phyloP scores from a whole-genome alignment of 2,888 invertebrate genomes.

The Beris chalybata region DNA sequence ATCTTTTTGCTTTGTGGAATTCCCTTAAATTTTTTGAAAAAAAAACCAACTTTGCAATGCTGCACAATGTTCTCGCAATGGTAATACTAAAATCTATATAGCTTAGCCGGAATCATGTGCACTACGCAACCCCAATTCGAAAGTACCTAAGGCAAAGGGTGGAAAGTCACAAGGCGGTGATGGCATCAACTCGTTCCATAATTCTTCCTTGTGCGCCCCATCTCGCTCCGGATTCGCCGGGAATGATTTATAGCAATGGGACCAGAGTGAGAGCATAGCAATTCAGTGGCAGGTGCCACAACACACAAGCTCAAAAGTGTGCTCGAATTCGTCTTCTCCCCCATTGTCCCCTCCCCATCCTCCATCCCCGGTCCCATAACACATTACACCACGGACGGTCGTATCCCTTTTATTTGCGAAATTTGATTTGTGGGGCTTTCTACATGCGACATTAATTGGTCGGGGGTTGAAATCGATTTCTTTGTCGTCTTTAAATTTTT shows the following conservation, averaged over 20 bases:
- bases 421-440: slow-evolving; percentile 36
- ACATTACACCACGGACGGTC: slow-evolving; percentile 19
- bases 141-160: slow-evolving; percentile 1
- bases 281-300: slow-evolving; percentile 25
- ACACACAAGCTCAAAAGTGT: slow-evolving; percentile 12
- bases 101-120: too few relatives aligned
- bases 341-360: too few relatives aligned
- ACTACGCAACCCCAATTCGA: too few relatives aligned
- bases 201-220: slow-evolving; percentile 14
- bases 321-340: too few relatives aligned
- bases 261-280: not conserved
- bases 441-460: slow-evolving; percentile 35
- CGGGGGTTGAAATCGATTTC: slow-evolving; percentile 2
- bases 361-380: too few relatives aligned
- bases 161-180: not conserved
- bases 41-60: too few relatives aligned
- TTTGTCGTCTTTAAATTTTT: too few relatives aligned
- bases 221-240: slow-evolving; percentile 13
- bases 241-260: slow-evolving; percentile 27
- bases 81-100: too few relatives aligned
- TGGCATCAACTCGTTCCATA: not conserved
- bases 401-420: slow-evolving; percentile 35
- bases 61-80: too few relatives aligned
- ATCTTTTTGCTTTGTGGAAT: too few relatives aligned
- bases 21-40: too few relatives aligned